Base-by-base conservation (phyloP, 2,888 invertebrate species). In the Troides aeacus region DNA sequence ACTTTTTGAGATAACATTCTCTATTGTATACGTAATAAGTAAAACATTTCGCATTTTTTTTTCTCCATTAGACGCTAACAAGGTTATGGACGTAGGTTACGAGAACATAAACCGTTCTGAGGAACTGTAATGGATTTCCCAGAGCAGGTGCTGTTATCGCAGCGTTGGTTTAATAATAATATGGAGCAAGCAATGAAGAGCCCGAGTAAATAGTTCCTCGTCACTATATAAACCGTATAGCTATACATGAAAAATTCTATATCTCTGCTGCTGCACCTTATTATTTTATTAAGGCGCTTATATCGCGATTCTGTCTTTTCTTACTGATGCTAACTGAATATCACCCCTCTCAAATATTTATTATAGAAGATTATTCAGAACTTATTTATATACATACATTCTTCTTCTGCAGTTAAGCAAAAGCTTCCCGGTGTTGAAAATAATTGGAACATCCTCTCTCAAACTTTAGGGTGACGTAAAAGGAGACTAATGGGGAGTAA, bases 81-180 rank as follows among this genome's bases (percentile, higher is more conserved):
- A 57, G 42, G 18, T 23, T 64, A 18, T 56, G 57, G 57, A 39
- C 39, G 39, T 39, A 39, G 39, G 39, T 39, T 39, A 39, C 21
- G 57, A 21, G 57, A 21, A 21, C 21, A 57, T 57, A 57, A 57
- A 59, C 65, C 36, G 39, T 23, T 59, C 23, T 30, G 30, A 24
- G 59, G 23, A 59, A 30, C 30, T 59, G 23, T 24, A 59, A 59
- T 59, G 59, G 59, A 59, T 59, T 59, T 59, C 24, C 30, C 30
- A 30, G 59, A 24, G 59, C 59, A 59, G 59, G 59, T 59, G 59
- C 21, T 59, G 57, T 57, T 21, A 57, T 57, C 57, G 57, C 57
- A 21, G 21, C n/a, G 57, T 21, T 10, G 21, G 57, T 57, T 57
- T 57, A 57, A 57, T 57, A 57, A 23, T 57, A 57, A 57, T 57